These are phyloP conservation scores for Magallana ariakensis DNA, from an alignment of 1,140 invertebrate species.

Conservation along the genomic window DNA sequence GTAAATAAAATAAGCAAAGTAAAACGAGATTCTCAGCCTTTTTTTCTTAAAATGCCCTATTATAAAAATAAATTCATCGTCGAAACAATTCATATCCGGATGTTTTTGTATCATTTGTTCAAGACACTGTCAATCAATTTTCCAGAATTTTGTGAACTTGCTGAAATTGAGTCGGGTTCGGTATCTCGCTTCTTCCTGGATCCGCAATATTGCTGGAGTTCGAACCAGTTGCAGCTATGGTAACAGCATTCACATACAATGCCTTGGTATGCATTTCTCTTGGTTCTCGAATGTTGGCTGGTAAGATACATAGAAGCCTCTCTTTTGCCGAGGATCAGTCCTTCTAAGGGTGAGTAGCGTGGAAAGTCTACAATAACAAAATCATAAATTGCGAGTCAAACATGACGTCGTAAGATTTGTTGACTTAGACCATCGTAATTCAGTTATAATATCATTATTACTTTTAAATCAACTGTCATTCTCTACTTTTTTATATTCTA, in stretches of 20 bases:
- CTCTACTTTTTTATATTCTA: no score
- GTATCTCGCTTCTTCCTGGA: neutral
- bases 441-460: no score
- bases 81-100: neutral
- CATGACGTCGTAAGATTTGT: no score
- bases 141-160: constrained; percentile 1
- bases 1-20: constrained; percentile 14
- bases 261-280: neutral
- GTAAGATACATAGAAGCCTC: constrained; percentile 12
- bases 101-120: neutral
- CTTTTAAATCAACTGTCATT: no score
- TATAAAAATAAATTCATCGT: constrained; percentile 30
- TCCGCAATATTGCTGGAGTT: constrained; percentile 7
- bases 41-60: constrained; percentile 6
- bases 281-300: constrained; percentile 2
- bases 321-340: constrained; percentile 15
- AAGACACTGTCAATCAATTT: neutral
- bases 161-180: constrained; percentile 23
- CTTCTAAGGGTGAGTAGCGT: constrained; percentile 19
- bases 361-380: neutral
- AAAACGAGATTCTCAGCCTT: constrained; percentile 23
- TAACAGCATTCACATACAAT: constrained; percentile 24
- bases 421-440: no score
- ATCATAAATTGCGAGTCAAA: no score
- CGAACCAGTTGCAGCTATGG: neutral